Percentiles rank a stretch among this genome's conserved stretches.
Conservation (phyloP, 2,888 invertebrate species). For the Agrotis puta region DNA sequence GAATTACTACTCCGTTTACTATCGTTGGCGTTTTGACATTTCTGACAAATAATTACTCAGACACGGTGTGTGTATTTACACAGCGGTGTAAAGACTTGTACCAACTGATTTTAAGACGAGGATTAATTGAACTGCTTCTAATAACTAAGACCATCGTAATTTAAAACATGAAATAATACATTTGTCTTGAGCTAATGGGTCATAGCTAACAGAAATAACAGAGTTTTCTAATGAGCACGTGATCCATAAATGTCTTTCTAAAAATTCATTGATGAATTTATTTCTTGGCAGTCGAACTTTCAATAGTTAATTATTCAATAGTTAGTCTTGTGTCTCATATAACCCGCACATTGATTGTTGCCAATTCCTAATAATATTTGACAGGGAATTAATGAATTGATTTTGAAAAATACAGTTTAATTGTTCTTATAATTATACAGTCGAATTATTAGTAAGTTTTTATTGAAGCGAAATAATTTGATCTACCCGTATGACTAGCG, state of each 20-base stretch:
- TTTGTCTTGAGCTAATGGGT: constrained; percentile 1
- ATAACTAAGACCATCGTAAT: constrained; percentile 5
- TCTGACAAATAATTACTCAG: constrained; percentile 54
- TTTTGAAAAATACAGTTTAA: not conserved
- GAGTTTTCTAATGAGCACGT: not conserved
- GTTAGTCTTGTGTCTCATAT: constrained; percentile 3
- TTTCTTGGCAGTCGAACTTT: constrained; percentile 36
- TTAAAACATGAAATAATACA: not conserved
- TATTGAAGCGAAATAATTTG: too few relatives aligned
- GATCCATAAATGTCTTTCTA: constrained; percentile 4
- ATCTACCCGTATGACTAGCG: too few relatives aligned
- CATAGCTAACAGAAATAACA: not conserved
- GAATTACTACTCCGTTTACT: constrained; percentile 47
- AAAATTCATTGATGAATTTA: constrained; percentile 25
- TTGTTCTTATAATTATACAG: too few relatives aligned
- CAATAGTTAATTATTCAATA: constrained; percentile 1
- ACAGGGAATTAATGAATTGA: not conserved
- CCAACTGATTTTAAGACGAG: constrained; percentile 2
- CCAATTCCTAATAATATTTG: constrained; percentile 8
- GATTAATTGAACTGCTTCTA: constrained; percentile 24
- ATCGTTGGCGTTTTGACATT: constrained; percentile 54
- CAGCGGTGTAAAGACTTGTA: constrained; percentile 9
- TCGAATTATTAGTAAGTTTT: too few relatives aligned
- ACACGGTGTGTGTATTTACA: constrained; percentile 30
- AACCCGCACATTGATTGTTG: constrained; percentile 7